Percentiles rank a stretch among this genome's conserved stretches.
Evolutionary conservation across 1,140 invertebrate genomes (phyloP).

Genomic region (Drosophila repletoides): DNA sequence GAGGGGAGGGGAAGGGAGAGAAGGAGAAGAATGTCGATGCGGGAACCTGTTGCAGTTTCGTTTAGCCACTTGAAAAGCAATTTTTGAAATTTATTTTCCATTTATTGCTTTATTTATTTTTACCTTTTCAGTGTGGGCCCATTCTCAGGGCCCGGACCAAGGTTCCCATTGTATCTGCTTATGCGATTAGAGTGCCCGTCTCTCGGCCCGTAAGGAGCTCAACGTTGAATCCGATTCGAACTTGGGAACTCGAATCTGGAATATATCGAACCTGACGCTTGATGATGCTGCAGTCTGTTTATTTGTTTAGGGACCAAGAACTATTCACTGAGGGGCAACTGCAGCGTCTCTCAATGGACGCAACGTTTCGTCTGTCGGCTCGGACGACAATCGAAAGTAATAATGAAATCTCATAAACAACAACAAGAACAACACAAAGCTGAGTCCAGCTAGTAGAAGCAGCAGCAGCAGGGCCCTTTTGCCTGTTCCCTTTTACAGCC

Average conservation of each 20-base stretch:
- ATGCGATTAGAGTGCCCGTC: slow-evolving; percentile 62
- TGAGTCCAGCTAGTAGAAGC: slow-evolving; percentile 4
- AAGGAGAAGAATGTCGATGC: neutral
- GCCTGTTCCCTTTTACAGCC: slow-evolving; percentile 25
- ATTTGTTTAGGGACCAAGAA: slow-evolving; percentile 66
- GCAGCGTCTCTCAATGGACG: slow-evolving; percentile 48
- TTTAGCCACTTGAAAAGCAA: slow-evolving; percentile 73
- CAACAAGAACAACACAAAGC: slow-evolving; percentile 26
- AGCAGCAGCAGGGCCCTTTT: slow-evolving; percentile 34
- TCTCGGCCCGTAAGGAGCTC: slow-evolving; percentile 48
- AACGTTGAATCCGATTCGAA: neutral
- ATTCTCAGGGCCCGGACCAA: slow-evolving; percentile 11
- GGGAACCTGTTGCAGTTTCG: slow-evolving; percentile 41
- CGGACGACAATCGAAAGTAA: slow-evolving; percentile 74
- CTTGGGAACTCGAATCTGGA: slow-evolving; percentile 14
- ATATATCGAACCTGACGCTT: slow-evolving; percentile 26
- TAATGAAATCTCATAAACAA: slow-evolving; percentile 78
- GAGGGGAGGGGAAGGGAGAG: neutral
- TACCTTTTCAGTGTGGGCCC: slow-evolving; percentile 62
- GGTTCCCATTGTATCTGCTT: slow-evolving; percentile 58
- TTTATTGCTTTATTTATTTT: slow-evolving; percentile 80
- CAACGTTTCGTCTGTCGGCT: slow-evolving; percentile 1
- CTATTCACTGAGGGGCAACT: slow-evolving; percentile 43
- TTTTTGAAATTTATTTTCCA: slow-evolving; percentile 76
- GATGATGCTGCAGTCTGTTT: slow-evolving; percentile 51